These are phyloP conservation scores for Napeogenes inachia DNA, from an alignment of 2,888 invertebrate genomes.

Conservation along the genomic window DNA sequence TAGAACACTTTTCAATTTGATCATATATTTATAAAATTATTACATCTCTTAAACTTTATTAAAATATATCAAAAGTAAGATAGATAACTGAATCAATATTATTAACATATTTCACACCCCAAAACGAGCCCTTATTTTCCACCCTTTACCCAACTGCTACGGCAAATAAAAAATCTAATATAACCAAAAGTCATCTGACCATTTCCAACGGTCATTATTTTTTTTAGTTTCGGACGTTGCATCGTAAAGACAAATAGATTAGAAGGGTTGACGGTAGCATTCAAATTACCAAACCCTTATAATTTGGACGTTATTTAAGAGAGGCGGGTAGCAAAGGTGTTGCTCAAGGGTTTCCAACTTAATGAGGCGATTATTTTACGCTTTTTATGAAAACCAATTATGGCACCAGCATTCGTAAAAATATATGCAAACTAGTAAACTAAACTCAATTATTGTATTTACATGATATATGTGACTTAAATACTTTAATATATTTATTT, in stretches of 20 bases:
- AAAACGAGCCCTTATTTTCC: slow-evolving; percentile 15
- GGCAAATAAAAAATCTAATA: slow-evolving; percentile 29
- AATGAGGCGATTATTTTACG: slow-evolving; percentile 17
- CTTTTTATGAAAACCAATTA: slow-evolving; percentile 20
- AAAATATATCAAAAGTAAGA: no score
- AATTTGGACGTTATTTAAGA: slow-evolving; percentile 42
- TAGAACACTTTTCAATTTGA: no score
- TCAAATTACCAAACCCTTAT: slow-evolving; percentile 45
- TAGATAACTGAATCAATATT: slow-evolving; percentile 12
- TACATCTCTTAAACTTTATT: no score
- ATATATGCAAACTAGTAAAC: no score
- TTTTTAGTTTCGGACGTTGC: slow-evolving; percentile 50
- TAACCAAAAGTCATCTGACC: slow-evolving; percentile 47
- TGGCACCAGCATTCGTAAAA: slow-evolving; percentile 4
- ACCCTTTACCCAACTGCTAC: slow-evolving; percentile 29
- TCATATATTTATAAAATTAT: no score
- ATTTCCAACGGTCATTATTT: slow-evolving; percentile 61
- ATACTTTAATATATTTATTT: no score
- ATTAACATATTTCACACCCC: slow-evolving; percentile 13
- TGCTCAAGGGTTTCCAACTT: slow-evolving; percentile 18
- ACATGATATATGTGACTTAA: no score
- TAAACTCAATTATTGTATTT: no score
- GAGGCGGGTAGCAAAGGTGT: slow-evolving; percentile 25
- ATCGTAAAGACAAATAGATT: slow-evolving; percentile 43
- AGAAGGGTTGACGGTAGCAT: slow-evolving; percentile 46